Evolutionary conservation across 1,140 invertebrate genomes (phyloP).

Genomic region (Psilanteris sp.): DNA sequence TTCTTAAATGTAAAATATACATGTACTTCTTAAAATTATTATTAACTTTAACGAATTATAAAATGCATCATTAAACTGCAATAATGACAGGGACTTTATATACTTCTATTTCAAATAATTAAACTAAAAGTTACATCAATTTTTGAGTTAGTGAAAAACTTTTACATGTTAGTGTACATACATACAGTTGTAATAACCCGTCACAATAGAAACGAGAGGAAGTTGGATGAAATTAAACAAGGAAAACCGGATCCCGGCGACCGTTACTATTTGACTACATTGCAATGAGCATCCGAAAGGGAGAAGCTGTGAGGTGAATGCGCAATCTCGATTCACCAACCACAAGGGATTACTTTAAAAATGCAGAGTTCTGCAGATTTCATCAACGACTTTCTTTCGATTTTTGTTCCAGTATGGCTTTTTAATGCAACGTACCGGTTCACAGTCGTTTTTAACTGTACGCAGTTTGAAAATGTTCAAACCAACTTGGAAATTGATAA

Average conservation of each 20-base stretch:
- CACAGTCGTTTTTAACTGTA: too few relatives aligned
- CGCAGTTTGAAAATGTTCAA: too few relatives aligned
- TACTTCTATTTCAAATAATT: too few relatives aligned
- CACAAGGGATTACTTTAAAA: background rate
- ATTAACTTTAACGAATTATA: too few relatives aligned
- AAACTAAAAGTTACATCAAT: too few relatives aligned
- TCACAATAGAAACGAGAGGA: conserved; percentile 11
- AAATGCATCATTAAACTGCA: too few relatives aligned
- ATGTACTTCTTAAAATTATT: too few relatives aligned
- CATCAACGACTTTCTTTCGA: background rate
- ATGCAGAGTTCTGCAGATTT: conserved; percentile 7
- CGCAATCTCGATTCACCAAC: conserved; percentile 2
- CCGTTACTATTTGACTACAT: conserved; percentile 50
- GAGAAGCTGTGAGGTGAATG: conserved; percentile 15
- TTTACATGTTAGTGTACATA: background rate
- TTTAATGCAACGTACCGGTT: background rate
- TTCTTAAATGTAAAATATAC: too few relatives aligned
- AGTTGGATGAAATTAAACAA: conserved; percentile 36
- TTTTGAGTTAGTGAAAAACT: too few relatives aligned
- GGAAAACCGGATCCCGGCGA: conserved; percentile 43
- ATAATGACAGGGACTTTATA: too few relatives aligned
- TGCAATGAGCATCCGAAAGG: conserved; percentile 24
- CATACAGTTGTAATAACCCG: background rate
- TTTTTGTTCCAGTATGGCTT: background rate
- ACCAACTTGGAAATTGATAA: too few relatives aligned